Conservation (phyloP, 2,888 invertebrate species). For the Leptinotarsa peninsularis region DNA sequence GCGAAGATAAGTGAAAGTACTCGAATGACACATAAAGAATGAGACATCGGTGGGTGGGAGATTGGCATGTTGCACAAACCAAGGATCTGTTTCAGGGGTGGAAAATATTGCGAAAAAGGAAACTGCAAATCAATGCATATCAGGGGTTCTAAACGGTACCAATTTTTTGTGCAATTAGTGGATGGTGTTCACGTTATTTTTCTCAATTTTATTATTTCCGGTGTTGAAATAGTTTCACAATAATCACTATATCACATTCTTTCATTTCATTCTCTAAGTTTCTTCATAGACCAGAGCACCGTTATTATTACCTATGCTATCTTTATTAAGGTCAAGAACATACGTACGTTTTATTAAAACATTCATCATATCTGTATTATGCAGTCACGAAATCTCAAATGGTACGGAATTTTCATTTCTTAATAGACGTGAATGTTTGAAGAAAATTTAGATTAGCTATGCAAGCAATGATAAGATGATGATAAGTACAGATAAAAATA, state of each 20-base stretch:
- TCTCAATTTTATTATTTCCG: no score
- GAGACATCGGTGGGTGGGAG: no score
- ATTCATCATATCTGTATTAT: constrained; percentile 8
- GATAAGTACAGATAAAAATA: neutral
- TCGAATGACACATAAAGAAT: no score
- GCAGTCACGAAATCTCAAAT: constrained; percentile 8
- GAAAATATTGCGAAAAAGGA: no score
- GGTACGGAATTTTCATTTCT: neutral
- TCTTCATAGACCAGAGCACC: neutral
- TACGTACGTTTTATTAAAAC: constrained; percentile 4
- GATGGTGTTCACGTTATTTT: no score
- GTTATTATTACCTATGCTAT: neutral
- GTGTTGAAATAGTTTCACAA: no score
- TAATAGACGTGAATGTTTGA: constrained; percentile 6
- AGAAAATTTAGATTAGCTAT: constrained; percentile 5
- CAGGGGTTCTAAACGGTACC: no score
- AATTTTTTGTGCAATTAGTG: no score
- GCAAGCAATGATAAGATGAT: constrained; percentile 10
- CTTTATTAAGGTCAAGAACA: neutral
- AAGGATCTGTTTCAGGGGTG: no score
- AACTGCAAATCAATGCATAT: no score
- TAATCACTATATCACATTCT: neutral
- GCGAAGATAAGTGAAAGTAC: no score
- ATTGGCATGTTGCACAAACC: no score
- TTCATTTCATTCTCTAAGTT: neutral